Base-by-base conservation (phyloP, 2,113 vertebrate species). In the Garra rufa region DNA sequence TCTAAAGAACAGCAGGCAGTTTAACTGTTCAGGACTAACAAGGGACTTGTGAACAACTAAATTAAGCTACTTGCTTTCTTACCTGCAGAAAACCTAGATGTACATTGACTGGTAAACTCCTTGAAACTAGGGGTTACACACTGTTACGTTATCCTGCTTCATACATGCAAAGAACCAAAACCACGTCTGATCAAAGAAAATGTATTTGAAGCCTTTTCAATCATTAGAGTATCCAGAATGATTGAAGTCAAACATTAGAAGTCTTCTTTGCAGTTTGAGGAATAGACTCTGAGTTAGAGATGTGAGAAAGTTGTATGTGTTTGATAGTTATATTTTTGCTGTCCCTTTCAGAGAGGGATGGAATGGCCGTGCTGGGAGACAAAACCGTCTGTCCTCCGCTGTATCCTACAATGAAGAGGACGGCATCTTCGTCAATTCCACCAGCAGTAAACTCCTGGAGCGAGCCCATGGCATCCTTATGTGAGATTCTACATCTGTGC, bases 381-480 rank as follows among this genome's bases (percentile, higher is more conserved):
- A 93, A 86, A 93, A 87, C 87, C 93, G 94, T 48, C 88, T 97
- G 2, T 38, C 95, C 24, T 94, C 93, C 83, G 82, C 91, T 0
- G 46, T 93, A 44, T 81, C 96, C 79, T 87, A 94, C 76, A 87
- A 95, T 52, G 98, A 99, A 52, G 98, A 97, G 67, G 97, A 98
- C 0, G 97, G 96, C 10, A 95, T 99, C 90, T 99, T 99, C 3
- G 86, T 97, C 87, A 97, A 96, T 87, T 85, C 96, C 0, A 94
- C 96, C 86, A 97, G 95, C 94, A 99, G 96, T 95, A 99, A 97
- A 87, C 96, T 99, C 44, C 94, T 99, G 86, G 98, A 99, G 90
- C 94, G 98, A 86, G 98, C 98, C 11, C 97, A 98, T 17, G 97
- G 98, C 90, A 98, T 99, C 93, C 96, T 99, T 88, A 99, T 98